Base-by-base conservation (phyloP, 2,888 invertebrate genomes). In the Ommatoiulus sabulosus region DNA sequence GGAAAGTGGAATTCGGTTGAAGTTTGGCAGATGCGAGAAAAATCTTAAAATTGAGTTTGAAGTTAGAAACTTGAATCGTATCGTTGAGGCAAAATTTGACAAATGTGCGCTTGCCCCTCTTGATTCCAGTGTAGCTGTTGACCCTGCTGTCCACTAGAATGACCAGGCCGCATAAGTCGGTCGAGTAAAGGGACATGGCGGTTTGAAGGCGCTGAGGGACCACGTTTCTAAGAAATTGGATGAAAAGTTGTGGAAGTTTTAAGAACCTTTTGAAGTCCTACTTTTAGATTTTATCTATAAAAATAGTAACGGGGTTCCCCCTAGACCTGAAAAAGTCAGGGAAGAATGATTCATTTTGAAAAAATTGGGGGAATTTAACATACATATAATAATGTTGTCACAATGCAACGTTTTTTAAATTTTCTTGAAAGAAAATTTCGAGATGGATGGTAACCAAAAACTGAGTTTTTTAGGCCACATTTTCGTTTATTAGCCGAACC, bases 1-100 rank as follows among this genome's bases (percentile, higher is more conserved):
- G 95, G 94, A 93, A 99, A 99, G 94, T 99, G 99, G 92, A 99
- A 97, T 93, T 99, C 99, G 1, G 99, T 97, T 0, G 97, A 96
- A 92, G 94, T 94, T 91, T 96, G 95, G 91, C 96, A 96, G 86
- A 96, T 94, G 88, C 94, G 94, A 87, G 94, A 94, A 92, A 97
- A 95, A 91, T 95, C 96, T 95, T 57, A 93, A 92, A 80, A 35
- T 2, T 80, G 10, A 35, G 52, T 15, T 52, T 15, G 0, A 15
- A 15, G 17, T 1, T 52, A 4, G 1, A 52, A 15, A 52, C 4
- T 15, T 35, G 35, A 15, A 15, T 52, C 15, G 17, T 17, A 17
- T 52, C 8, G 48, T 10, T 2, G 8, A 7, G 48, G 3, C 2
- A 35, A 35, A 35, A 35, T 35, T 35, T 35, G 35, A 35, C 35